Percentiles rank a stretch among this genome's conserved stretches.
phyloP scores from a whole-genome alignment of 2,888 invertebrate species.

The Tortricodes alternella region DNA sequence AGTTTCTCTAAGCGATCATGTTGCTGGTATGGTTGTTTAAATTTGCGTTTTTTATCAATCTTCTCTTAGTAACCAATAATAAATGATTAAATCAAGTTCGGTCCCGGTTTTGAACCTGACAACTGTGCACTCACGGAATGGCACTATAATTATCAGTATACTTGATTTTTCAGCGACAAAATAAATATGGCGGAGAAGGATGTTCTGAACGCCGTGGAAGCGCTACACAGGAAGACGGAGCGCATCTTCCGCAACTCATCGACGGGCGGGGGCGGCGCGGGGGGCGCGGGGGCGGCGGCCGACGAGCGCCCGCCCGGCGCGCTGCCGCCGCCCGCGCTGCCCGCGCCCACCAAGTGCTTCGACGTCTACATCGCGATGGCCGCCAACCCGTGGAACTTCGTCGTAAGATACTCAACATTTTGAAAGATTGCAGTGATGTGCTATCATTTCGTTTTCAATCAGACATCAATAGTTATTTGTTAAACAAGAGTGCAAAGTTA shows the following conservation, averaged over 20 bases:
- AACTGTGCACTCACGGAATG: too few species aligned
- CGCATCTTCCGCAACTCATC: conserved; percentile 66
- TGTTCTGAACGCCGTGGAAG: conserved; percentile 61
- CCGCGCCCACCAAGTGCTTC: conserved; percentile 81
- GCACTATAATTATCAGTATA: background rate
- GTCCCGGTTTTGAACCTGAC: too few species aligned
- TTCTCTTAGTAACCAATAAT: too few species aligned
- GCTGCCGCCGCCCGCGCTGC: conserved; percentile 66
- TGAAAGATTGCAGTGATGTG: too few species aligned
- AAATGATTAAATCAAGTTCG: too few species aligned
- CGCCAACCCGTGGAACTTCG: conserved; percentile 89
- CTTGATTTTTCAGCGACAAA: conserved; percentile 48
- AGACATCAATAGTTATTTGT: too few species aligned
- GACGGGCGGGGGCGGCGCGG: conserved; percentile 29
- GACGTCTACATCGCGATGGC: conserved; percentile 89
- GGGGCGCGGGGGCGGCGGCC: conserved; percentile 22
- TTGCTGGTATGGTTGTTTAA: too few species aligned
- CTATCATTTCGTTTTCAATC: too few species aligned
- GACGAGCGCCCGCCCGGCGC: conserved; percentile 47
- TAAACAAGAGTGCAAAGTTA: too few species aligned
- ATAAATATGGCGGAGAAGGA: conserved; percentile 55
- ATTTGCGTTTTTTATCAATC: too few species aligned
- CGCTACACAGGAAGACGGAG: conserved; percentile 72
- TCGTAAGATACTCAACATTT: conserved; percentile 76
- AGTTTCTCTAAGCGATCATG: too few species aligned